Evolutionary conservation across 2,113 vertebrate genomes (phyloP), one percentile per base, ranked within the genome.

Genomic region (Egretta garzetta): DNA sequence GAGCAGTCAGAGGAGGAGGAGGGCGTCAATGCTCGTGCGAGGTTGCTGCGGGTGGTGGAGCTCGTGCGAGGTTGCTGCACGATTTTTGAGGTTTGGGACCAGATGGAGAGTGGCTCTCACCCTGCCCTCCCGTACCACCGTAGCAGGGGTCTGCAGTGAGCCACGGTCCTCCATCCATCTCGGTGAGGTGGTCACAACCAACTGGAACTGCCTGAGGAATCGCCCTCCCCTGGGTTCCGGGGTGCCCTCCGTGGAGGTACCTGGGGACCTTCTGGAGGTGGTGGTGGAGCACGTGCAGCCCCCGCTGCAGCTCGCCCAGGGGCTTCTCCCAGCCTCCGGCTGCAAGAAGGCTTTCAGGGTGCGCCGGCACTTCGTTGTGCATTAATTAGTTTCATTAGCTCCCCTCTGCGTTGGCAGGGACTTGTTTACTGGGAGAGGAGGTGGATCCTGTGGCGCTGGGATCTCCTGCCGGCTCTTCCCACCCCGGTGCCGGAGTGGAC

Each of bases 351-450:
- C 60, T 90, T 45, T 55, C 0, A 3, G 41, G 21, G 33, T 8
- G 22, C 2, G 0, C 6, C 0, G 28, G 24, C 14, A 1, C 73
- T 71, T 80, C 1, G 1, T 12, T 49, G 15, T 6, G 1, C 6
- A 0, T 76, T 70, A 66, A 89, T 90, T 86, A 75, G 62, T 47
- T 92, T 35, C 52, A 50, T 83, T 83, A 80, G 41, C 30, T 72
- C 67, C 39, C 45, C 24, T 58, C 58, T 0, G 5, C 0, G 4
- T 41, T 27, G 41, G 19, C 47, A 52, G 59, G 33, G 17, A 26
- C 30, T 49, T 71, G 73, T 58, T 83, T 76, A 37, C 41, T 14
- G 60, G 45, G 60, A 68, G 59, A 70, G 13, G 70, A 50, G 70
- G 14, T 0, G 4, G 4, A 59, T 70, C n/a, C 55, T 0, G 5